phyloP scores from a whole-genome alignment of 2,888 invertebrate species.

The Druceiella hillmani region DNA sequence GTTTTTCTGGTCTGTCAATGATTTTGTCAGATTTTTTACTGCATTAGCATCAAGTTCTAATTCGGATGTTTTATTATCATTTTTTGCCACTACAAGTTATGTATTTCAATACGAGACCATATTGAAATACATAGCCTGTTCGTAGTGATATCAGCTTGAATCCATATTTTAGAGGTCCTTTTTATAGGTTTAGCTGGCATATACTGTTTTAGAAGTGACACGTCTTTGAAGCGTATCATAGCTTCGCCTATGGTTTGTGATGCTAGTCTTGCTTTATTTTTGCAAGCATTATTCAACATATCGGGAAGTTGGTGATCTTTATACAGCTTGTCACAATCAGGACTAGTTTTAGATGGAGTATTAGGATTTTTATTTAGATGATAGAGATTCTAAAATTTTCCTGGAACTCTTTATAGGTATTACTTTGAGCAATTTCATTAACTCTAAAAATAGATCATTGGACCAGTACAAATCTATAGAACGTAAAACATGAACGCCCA shows the following conservation, averaged over 20 bases:
- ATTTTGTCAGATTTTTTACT: conserved; percentile 13
- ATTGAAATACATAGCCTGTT: neutral
- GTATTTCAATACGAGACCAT: too few relatives aligned
- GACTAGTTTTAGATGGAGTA: conserved; percentile 15
- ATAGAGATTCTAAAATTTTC: too few relatives aligned
- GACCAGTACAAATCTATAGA: conserved; percentile 21
- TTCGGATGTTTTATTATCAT: conserved; percentile 10
- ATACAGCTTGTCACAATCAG: conserved; percentile 12
- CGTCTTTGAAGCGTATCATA: too few relatives aligned
- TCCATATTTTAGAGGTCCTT: too few relatives aligned
- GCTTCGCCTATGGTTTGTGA: too few relatives aligned
- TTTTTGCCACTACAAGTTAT: conserved; percentile 6
- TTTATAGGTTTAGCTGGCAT: too few relatives aligned
- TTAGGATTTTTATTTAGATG: too few relatives aligned
- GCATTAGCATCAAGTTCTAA: conserved; percentile 14
- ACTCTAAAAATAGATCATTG: conserved; percentile 17
- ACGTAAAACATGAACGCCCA: conserved; percentile 19
- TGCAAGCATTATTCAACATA: too few relatives aligned
- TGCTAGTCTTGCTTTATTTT: too few relatives aligned
- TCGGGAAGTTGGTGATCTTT: too few relatives aligned
- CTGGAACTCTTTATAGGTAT: too few relatives aligned
- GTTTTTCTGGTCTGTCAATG: conserved; percentile 15
- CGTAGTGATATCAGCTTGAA: neutral
- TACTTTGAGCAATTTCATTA: conserved; percentile 13
- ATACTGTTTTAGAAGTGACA: too few relatives aligned